Evolutionary conservation across 2,797 vertebrate genomes (phyloP), one percentile per base, ranked within the genome.

Genomic region (Nannoperca obscura): DNA sequence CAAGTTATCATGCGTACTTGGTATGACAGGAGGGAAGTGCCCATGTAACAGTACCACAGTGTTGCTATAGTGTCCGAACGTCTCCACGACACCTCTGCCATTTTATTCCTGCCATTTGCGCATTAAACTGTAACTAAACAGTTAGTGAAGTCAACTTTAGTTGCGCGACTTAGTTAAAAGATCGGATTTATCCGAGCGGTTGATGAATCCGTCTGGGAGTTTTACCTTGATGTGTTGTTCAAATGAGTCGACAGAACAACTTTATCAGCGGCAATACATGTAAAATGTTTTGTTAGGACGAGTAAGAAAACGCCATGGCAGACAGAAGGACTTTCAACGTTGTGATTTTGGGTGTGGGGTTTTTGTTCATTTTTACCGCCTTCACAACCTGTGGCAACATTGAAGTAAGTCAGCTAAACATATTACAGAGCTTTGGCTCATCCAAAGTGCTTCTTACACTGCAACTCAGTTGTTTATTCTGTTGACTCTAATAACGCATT

Each of bases 341-440:
- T 61, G 91, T 95, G 38, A 52, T 95, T 78, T 79, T 96, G 82
- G 95, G 96, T 67, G 73, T 96, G 55, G 95, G 95, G 0, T 96
- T 96, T 87, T 27, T 96, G 78, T 87, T 96, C 1, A 86, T 96
- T 81, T 96, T 96, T 55, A 95, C 95, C 54, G 96, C 96, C 7
- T 96, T 96, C 87, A 96, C 95, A 38, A 96, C 95, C 4, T 96
- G 95, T 76, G 96, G 95, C 7, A 96, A 96, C 88, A 78, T 96
- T 20, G 95, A 96, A 88, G 95, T 96, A 89, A 94, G 94, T 93
- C 12, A 0, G 22, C 15, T 30, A 19, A 38, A 34, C 40, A 69
- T 50, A 40, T 46, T 20, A 20, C 1, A 4, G 32, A 24, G 8
- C 44, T 53, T 17, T 38, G 62, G 22, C 34, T 5, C 47, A 13